Base-by-base conservation (phyloP, 2,888 invertebrate genomes). In the Orthonevra nobilis region DNA sequence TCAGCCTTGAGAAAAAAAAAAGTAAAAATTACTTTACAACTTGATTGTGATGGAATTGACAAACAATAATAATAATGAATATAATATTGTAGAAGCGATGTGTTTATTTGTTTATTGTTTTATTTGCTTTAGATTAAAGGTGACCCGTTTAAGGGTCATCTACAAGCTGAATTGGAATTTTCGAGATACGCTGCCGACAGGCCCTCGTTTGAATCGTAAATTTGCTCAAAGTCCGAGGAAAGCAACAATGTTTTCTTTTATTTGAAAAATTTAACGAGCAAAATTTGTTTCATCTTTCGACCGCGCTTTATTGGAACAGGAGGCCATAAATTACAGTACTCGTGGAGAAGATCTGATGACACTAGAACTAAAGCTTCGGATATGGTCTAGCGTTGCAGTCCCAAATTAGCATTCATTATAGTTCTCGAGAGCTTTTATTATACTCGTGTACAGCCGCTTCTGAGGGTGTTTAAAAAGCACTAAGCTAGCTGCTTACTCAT, bases 331-430 rank as follows among this genome's bases (percentile, higher is more conserved):
- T 38, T 38, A 5, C 40, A n/a, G 2, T 7, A 15, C 9, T 7
- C 36, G n/a, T 34, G 12, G 17, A 6, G 17, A 17, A 38, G 38
- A 38, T 10, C 15, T 20, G 19, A 40, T 40, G 10, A 10, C 17
- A 19, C 40, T 10, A n/a, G n/a, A n/a, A n/a, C n/a, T n/a, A n/a
- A n/a, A n/a, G n/a, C n/a, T n/a, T n/a, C n/a, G n/a, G n/a, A n/a
- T n/a, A n/a, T n/a, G n/a, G n/a, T n/a, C n/a, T n/a, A n/a, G n/a
- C 10, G 17, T 20, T 19, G 40, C 40, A 40, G 10, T 5, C 40
- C 40, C n/a, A 40, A 40, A 40, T 40, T 40, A 40, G 19, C 10
- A 40, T 23, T 23, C 23, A 42, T 42, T 42, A 23, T 12, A 42
- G 10, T 23, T 42, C 23, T 23, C 20, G n/a, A n/a, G n/a, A n/a